Evolutionary conservation across 2,113 vertebrate genomes (phyloP).

Genomic region (Engystomops pustulosus): DNA sequence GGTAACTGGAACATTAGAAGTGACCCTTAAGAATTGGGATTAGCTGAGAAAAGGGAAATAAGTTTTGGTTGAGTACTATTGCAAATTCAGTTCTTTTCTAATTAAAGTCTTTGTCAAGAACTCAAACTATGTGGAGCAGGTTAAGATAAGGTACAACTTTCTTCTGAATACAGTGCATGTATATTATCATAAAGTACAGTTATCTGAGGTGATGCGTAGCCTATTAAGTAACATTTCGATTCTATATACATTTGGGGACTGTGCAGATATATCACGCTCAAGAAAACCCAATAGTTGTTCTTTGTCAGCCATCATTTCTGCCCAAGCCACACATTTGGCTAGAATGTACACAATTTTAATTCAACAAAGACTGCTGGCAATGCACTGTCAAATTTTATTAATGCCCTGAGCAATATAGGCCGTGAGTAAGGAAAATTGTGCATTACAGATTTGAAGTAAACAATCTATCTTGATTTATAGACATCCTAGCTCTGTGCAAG

Average conservation of each 20-base stretch:
- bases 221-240: constrained; percentile 17
- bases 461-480: constrained; percentile 42
- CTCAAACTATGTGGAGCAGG: neutral
- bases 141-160: neutral
- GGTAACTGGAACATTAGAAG: too few species aligned
- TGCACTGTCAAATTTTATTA: constrained; percentile 59
- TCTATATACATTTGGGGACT: neutral
- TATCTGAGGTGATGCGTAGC: constrained; percentile 13
- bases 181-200: neutral
- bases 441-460: constrained; percentile 59
- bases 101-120: neutral
- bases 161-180: neutral
- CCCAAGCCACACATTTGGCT: constrained; percentile 37
- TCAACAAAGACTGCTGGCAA: constrained; percentile 56
- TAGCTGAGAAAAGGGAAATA: neutral
- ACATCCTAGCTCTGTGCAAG: constrained; percentile 51
- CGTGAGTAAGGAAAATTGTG: neutral
- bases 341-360: constrained; percentile 11
- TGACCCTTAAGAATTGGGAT: too few species aligned
- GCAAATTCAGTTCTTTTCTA: too few species aligned
- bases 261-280: constrained; percentile 44
- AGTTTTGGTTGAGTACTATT: neutral
- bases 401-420: constrained; percentile 50
- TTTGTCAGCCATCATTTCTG: constrained; percentile 54
- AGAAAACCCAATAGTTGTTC: constrained; percentile 45